Evolutionary conservation across 30 jellyfish, hydroid and myxozoan species (phyloP).

Genomic region (Aurelia aurita): DNA sequence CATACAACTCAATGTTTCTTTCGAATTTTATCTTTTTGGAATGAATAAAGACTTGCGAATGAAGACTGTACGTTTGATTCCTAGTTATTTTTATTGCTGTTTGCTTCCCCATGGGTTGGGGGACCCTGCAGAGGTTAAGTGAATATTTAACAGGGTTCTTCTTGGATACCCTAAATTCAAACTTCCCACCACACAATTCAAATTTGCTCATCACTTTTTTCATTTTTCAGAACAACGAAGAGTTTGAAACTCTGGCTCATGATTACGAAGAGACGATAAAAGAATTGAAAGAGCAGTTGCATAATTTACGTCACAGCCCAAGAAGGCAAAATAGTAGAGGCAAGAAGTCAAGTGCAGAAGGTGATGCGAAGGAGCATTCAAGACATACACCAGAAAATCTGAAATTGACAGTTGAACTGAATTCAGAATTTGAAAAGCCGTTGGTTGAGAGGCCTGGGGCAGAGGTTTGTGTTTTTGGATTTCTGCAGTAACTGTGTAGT

Average conservation of each 20-base stretch:
- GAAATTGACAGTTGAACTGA: neutral
- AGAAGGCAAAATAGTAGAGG: conserved; percentile 54
- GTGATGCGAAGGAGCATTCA: conserved; percentile 47
- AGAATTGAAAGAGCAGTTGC: conserved; percentile 45
- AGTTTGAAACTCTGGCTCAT: conserved; percentile 39
- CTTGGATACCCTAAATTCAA: too few species aligned
- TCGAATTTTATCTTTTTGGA: too few species aligned
- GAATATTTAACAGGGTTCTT: too few species aligned
- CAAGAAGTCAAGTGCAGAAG: conserved; percentile 19
- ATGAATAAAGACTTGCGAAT: too few species aligned
- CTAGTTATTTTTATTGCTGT: too few species aligned
- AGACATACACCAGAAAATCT: conserved; percentile 48
- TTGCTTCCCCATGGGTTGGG: too few species aligned
- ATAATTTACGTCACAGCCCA: neutral
- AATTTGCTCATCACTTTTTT: neutral
- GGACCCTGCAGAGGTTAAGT: too few species aligned
- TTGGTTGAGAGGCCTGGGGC: conserved; percentile 77
- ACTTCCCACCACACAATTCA: too few species aligned
- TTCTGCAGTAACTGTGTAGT: neutral
- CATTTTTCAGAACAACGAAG: conserved; percentile 43
- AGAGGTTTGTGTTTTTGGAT: conserved; percentile 32
- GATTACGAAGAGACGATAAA: conserved; percentile 54
- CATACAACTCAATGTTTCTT: too few species aligned
- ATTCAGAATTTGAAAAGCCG: conserved; percentile 9
- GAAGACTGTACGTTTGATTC: too few species aligned